Percentiles rank a stretch among this genome's conserved stretches.
phyloP scores from a whole-genome alignment of 2,888 invertebrate species.

The Melanchra persicariae region DNA sequence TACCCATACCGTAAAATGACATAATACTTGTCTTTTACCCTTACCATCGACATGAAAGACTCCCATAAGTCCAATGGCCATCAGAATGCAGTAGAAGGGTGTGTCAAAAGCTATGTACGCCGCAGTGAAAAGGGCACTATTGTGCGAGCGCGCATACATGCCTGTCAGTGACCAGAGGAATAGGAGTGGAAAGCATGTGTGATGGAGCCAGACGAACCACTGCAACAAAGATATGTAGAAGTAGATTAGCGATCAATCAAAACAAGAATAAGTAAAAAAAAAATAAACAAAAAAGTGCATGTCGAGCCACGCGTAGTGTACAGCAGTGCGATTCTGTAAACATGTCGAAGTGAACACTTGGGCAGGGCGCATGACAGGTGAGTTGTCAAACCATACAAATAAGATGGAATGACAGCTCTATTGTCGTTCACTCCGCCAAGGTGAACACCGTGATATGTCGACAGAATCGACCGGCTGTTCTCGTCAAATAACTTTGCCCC shows the following conservation, averaged over 20 bases:
- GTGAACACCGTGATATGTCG: no score
- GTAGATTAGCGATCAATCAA: neutral
- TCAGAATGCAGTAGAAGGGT: conserved; percentile 46
- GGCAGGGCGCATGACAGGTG: no score
- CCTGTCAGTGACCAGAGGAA: conserved; percentile 52
- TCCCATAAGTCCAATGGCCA: conserved; percentile 48
- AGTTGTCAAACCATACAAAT: no score
- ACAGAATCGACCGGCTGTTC: no score
- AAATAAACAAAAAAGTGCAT: no score
- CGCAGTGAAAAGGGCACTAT: conserved; percentile 44
- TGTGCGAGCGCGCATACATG: conserved; percentile 13
- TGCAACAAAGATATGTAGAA: conserved; percentile 46
- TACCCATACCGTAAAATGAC: neutral
- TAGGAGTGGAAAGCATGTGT: conserved; percentile 20
- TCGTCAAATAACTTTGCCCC: no score
- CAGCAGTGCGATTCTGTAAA: no score
- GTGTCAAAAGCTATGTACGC: conserved; percentile 51
- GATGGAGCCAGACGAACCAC: conserved; percentile 58
- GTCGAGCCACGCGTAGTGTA: no score
- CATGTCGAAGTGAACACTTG: no score
- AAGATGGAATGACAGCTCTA: no score
- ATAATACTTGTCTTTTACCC: neutral
- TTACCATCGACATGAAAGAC: conserved; percentile 53
- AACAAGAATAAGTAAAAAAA: no score
- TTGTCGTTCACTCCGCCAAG: no score